These are phyloP conservation scores for Phoenicopterus ruber DNA, from an alignment of 2,113 vertebrate genomes.

Conservation along the genomic window DNA sequence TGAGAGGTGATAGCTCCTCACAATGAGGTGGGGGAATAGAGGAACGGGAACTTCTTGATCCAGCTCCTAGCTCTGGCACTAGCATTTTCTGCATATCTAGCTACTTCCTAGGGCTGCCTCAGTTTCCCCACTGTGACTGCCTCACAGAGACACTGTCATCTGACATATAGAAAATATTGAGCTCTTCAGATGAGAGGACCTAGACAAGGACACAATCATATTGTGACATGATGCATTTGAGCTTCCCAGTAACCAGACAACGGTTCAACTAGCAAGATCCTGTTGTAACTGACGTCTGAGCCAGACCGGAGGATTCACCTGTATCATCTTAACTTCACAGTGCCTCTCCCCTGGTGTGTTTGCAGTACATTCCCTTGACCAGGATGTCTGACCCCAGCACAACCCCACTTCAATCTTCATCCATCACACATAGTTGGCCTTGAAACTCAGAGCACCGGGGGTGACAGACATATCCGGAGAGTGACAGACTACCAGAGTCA, in stretches of 20 bases:
- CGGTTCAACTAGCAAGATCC: not conserved
- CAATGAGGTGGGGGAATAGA: not conserved
- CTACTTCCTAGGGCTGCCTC: not conserved
- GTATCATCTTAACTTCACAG: not conserved
- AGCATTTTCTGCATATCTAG: not conserved
- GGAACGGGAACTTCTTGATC: not conserved
- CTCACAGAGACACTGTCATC: not conserved
- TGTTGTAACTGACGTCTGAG: not conserved
- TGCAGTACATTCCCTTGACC: not conserved
- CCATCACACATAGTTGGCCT: slow-evolving; percentile 15
- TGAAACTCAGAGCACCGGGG: not conserved
- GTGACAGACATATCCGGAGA: slow-evolving; percentile 21
- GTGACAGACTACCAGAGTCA: slow-evolving; percentile 6
- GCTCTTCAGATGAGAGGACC: not conserved
- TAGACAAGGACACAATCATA: not conserved
- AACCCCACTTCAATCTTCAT: not conserved
- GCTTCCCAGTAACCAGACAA: not conserved
- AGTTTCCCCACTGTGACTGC: not conserved
- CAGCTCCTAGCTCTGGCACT: not conserved
- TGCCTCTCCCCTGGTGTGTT: not conserved
- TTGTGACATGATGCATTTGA: not conserved
- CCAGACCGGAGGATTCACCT: not conserved
- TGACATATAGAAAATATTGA: not conserved
- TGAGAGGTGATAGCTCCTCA: not conserved
- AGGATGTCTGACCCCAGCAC: not conserved